Evolutionary conservation across 2,888 invertebrate species (phyloP).

Genomic region (Drosophila cognata): DNA sequence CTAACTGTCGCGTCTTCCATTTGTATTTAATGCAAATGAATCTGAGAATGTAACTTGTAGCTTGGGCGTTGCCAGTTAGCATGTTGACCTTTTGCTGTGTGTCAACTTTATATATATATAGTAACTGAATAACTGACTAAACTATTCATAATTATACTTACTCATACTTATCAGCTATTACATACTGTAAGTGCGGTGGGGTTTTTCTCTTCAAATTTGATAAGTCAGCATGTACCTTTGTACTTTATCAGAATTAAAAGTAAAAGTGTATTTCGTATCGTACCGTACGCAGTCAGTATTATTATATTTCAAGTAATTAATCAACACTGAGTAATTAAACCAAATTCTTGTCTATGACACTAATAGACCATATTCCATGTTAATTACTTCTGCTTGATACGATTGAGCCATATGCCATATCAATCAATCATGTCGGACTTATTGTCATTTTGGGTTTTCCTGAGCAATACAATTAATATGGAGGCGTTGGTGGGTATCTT

Average conservation of each 20-base stretch:
- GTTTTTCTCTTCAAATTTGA: background rate
- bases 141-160: background rate
- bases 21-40: constrained; percentile 38
- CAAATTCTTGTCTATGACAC: constrained; percentile 11
- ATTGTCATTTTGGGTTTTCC: background rate
- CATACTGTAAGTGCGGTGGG: constrained; percentile 12
- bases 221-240: background rate
- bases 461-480: background rate
- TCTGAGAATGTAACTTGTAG: constrained; percentile 12
- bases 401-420: background rate
- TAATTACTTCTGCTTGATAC: background rate
- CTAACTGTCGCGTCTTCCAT: background rate
- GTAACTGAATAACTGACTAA: background rate
- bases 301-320: constrained; percentile 10
- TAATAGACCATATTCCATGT: background rate
- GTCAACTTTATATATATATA: background rate
- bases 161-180: background rate
- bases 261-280: background rate
- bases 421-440: background rate
- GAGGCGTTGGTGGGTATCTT: background rate
- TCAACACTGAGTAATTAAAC: constrained; percentile 15
- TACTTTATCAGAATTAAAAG: background rate
- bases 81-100: background rate
- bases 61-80: constrained; percentile 24
- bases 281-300: background rate